A percentile compares a stretch with the other conserved stretches of the same genome.
These are phyloP conservation scores for Nasalis larvatus DNA, from an alignment of 2,113 vertebrate species.

Conservation along the genomic window DNA sequence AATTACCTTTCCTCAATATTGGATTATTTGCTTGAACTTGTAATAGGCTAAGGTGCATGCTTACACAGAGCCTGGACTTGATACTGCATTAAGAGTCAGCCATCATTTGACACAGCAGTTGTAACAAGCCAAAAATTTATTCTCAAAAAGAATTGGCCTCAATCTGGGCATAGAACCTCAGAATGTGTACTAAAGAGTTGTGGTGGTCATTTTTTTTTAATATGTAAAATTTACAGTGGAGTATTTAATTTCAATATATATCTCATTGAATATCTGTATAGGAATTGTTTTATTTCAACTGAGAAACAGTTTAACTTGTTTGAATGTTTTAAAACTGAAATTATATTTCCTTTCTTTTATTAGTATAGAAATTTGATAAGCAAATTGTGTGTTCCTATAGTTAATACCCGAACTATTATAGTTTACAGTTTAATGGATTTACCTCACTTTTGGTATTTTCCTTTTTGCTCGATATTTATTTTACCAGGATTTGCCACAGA, in stretches of 20 bases:
- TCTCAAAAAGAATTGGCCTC: neutral
- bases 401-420: neutral
- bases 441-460: neutral
- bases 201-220: neutral
- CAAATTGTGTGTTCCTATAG: neutral
- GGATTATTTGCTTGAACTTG: slow-evolving; percentile 16
- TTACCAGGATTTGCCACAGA: neutral
- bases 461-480: neutral
- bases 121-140: neutral
- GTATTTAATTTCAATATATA: neutral
- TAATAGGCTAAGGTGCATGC: neutral
- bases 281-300: neutral
- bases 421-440: neutral
- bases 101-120: neutral
- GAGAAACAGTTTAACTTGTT: neutral
- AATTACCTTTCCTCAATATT: neutral
- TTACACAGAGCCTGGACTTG: neutral
- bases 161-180: neutral
- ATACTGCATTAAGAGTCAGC: neutral
- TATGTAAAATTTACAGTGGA: neutral
- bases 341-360: neutral
- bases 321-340: neutral
- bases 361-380: neutral
- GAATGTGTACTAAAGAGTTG: neutral
- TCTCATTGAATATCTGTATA: neutral